Conservation (phyloP, 2,113 vertebrate genomes). For the Rhynchomys soricoides region DNA sequence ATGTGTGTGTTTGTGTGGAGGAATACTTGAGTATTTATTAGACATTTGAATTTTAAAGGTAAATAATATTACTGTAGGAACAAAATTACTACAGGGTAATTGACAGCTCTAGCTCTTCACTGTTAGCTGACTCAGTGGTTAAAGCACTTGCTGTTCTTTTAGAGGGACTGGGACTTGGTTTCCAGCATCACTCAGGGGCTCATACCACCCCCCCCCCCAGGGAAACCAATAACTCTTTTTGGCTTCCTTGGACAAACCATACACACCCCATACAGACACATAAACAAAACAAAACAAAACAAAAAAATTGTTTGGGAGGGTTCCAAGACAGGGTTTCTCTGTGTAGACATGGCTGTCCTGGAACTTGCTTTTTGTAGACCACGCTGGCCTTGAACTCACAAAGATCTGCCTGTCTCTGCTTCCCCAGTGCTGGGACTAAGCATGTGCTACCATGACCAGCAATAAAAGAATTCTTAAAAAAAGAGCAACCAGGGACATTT, state of each 20-base stretch:
- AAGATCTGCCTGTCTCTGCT: neutral
- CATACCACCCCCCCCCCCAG: neutral
- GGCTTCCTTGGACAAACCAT: neutral
- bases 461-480: neutral
- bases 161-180: neutral
- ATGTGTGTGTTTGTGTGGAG: neutral
- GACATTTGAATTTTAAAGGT: conserved; percentile 53
- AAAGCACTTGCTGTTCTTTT: neutral
- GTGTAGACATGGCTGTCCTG: neutral
- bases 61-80: neutral
- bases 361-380: neutral
- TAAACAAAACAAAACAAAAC: neutral
- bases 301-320: neutral
- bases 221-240: neutral
- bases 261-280: neutral
- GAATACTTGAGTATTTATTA: neutral
- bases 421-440: neutral
- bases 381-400: neutral
- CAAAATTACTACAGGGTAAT: neutral
- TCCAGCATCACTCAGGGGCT: neutral
- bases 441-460: neutral
- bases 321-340: neutral
- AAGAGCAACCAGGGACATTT: neutral
- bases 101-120: neutral
- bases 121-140: neutral